Evolutionary conservation across 2,888 invertebrate species (phyloP).

Genomic region (Phaonia tiefii): DNA sequence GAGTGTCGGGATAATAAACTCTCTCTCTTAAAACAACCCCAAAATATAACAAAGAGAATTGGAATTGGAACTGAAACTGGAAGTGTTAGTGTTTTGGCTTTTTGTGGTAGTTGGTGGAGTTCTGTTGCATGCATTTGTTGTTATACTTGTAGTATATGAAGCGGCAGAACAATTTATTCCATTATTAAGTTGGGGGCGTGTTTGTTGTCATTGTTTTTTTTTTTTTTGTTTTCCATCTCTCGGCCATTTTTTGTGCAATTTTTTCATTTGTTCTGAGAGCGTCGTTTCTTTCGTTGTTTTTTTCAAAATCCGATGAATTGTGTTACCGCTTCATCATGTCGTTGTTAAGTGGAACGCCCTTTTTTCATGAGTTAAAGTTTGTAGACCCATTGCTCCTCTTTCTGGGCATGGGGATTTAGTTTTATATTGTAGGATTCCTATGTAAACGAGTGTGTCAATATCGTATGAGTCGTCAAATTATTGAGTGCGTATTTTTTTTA

Average conservation of each 20-base stretch:
- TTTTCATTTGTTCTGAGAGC: slow-evolving; percentile 67
- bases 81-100: no score
- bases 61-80: neutral
- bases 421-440: neutral
- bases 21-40: slow-evolving; percentile 18
- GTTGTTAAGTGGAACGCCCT: slow-evolving; percentile 70
- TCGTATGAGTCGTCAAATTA: slow-evolving; percentile 59
- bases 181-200: slow-evolving; percentile 67
- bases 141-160: neutral
- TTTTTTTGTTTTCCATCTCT: slow-evolving; percentile 15
- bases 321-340: neutral
- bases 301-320: slow-evolving; percentile 3
- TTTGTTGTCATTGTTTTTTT: slow-evolving; percentile 56
- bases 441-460: slow-evolving; percentile 29
- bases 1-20: neutral
- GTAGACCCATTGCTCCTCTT: slow-evolving; percentile 34
- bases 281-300: slow-evolving; percentile 32
- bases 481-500: no score
- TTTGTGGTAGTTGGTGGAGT: neutral
- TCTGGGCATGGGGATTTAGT: neutral
- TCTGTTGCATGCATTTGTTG: slow-evolving; percentile 2
- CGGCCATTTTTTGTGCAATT: slow-evolving; percentile 57
- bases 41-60: neutral
- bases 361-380: slow-evolving; percentile 40
- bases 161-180: slow-evolving; percentile 29